These are phyloP conservation scores for Diogma glabrata DNA, from an alignment of 2,888 invertebrate genomes.

Conservation along the genomic window DNA sequence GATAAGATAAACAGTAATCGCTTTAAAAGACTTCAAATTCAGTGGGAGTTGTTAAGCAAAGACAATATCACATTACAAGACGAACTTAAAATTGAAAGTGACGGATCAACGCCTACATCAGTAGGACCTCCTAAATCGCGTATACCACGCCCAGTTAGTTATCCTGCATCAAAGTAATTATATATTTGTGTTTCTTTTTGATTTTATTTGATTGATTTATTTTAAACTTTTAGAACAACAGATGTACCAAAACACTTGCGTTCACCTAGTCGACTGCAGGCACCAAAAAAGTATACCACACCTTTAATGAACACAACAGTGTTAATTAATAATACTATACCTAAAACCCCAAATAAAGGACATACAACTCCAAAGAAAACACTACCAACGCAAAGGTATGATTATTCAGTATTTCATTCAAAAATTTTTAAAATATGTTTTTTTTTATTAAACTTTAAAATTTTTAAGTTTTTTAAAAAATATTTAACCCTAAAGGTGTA, in stretches of 20 bases:
- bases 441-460: too few relatives aligned
- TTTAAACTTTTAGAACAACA: constrained; percentile 1
- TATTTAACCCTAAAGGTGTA: too few relatives aligned
- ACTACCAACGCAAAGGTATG: constrained; percentile 33
- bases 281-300: constrained; percentile 34
- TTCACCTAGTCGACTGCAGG: constrained; percentile 35
- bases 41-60: constrained; percentile 37
- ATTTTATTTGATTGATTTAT: constrained; percentile 12
- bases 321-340: constrained; percentile 11
- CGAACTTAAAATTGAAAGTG: constrained; percentile 33
- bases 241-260: constrained; percentile 28
- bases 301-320: constrained; percentile 17
- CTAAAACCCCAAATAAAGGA: constrained; percentile 17
- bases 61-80: constrained; percentile 33
- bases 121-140: constrained; percentile 31
- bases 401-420: too few relatives aligned
- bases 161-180: constrained; percentile 36
- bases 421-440: too few relatives aligned
- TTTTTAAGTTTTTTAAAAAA: too few relatives aligned
- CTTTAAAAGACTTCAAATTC: constrained; percentile 36
- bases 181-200: neutral
- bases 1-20: constrained; percentile 36
- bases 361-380: constrained; percentile 34
- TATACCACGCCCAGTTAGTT: constrained; percentile 37
- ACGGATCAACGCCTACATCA: constrained; percentile 36